Evolutionary conservation across 2,797 vertebrate species (phyloP), one percentile per base, ranked within the genome.

Genomic region (Lerista edwardsae): DNA sequence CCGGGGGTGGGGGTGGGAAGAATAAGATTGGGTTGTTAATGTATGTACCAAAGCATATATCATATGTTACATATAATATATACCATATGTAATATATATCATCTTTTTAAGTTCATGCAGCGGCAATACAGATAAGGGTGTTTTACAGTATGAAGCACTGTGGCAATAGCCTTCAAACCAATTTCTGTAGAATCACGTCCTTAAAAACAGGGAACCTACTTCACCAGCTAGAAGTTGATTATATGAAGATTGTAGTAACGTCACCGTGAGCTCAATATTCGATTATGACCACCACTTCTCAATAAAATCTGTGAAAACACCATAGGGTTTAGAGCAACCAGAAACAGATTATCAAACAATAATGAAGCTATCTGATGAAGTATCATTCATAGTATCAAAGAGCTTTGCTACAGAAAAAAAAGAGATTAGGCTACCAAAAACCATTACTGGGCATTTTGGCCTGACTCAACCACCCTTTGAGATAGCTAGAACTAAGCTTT

Each of bases 361-460:
- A 85, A 79, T 79, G 88, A 89, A 85, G 87, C 86, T 86, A 75
- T 47, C 67, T 91, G 65, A 79, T 84, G 78, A 85, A 80, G 65
- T 73, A 83, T 90, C 90, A 88, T 57, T 88, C 69, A 73, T n/a
- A 64, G 75, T 86, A 79, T 44, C 15, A 51, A 84, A 86, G 82
- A 91, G 84, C 47, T 34, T 87, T 89, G 65, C 77, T 82, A 55
- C 79, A 92, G 88, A 84, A 79, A 83, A n/a, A 91, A 77, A 81
- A 61, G n/a, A 92, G 72, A 68, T 89, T 90, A 79, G 71, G 31
- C 89, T 88, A 51, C 36, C 34, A 86, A 91, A 91, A 91, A 31
- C 75, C 82, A 83, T 79, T 83, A 65, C 68, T 69, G 81, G 27
- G 31, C 84, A 72, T 51, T 75, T 4, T 23, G 69, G 57, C 83